These are phyloP conservation scores for Calliphora vomitoria DNA, from an alignment of 2,888 invertebrate species.

Conservation along the genomic window DNA sequence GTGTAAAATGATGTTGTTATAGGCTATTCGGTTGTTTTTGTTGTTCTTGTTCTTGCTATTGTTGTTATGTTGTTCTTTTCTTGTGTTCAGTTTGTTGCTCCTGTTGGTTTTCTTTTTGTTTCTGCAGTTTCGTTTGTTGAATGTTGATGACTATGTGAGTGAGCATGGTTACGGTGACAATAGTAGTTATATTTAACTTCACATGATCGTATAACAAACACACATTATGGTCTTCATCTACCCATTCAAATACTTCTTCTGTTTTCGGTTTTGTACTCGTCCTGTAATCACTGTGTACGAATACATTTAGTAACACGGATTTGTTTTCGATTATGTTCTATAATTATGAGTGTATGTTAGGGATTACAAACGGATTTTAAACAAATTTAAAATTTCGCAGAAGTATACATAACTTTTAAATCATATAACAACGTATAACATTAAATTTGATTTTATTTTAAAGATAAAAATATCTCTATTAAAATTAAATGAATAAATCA, in stretches of 20 bases:
- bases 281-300: background rate
- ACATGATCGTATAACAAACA: conserved; percentile 38
- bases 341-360: conserved; percentile 30
- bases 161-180: conserved; percentile 41
- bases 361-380: background rate
- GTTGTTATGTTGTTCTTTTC: conserved; percentile 16
- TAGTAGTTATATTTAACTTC: conserved; percentile 45
- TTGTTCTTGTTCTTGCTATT: conserved; percentile 21
- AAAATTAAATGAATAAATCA: too few species aligned
- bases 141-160: background rate
- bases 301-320: conserved; percentile 2
- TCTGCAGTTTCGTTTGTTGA: conserved; percentile 7
- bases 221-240: background rate
- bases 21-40: conserved; percentile 53
- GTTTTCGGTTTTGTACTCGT: background rate
- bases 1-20: conserved; percentile 64
- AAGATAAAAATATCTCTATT: too few species aligned
- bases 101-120: conserved; percentile 14
- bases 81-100: conserved; percentile 1
- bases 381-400: too few species aligned
- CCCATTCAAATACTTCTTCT: background rate
- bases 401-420: too few species aligned
- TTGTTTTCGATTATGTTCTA: conserved; percentile 35
- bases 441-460: too few species aligned
- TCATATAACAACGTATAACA: too few species aligned